phyloP scores from a whole-genome alignment of 2,888 invertebrate genomes.

The Andrena trimmerana region DNA sequence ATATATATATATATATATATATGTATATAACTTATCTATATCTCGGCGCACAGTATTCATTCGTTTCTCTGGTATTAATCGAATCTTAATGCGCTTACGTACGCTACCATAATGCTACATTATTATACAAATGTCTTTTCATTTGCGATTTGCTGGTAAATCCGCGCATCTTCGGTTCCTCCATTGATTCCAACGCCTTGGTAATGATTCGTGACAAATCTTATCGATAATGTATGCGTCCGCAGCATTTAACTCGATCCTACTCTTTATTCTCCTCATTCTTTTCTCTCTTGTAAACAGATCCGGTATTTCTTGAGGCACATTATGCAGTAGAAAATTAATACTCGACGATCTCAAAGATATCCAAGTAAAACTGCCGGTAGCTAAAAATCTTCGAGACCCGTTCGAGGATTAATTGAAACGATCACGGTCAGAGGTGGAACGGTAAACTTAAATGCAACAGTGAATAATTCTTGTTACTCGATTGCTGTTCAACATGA shows the following conservation, averaged over 20 bases:
- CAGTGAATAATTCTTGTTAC: constrained; percentile 33
- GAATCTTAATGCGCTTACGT: constrained; percentile 56
- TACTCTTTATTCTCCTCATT: constrained; percentile 10
- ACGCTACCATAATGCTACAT: constrained; percentile 53
- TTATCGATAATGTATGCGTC: constrained; percentile 27
- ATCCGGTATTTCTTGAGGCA: constrained; percentile 45
- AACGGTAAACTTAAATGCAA: constrained; percentile 37
- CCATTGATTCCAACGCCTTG: constrained; percentile 1
- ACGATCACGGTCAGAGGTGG: constrained; percentile 38
- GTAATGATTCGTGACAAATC: constrained; percentile 18
- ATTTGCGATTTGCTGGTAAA: constrained; percentile 17
- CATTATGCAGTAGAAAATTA: constrained; percentile 50
- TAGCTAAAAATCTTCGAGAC: constrained; percentile 21
- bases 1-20: constrained; percentile 29
- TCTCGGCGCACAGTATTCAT: constrained; percentile 32
- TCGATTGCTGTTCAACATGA: constrained; percentile 22
- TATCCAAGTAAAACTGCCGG: not conserved
- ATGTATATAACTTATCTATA: constrained; percentile 25
- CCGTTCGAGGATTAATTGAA: constrained; percentile 11
- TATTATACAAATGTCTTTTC: constrained; percentile 66
- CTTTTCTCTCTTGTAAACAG: constrained; percentile 11
- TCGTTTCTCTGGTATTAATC: constrained; percentile 45
- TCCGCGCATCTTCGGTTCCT: not conserved
- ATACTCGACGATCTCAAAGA: constrained; percentile 27
- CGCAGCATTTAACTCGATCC: constrained; percentile 29